phyloP scores from a whole-genome alignment of 2,797 vertebrate genomes.

The Eupleurogrammus muticus region DNA sequence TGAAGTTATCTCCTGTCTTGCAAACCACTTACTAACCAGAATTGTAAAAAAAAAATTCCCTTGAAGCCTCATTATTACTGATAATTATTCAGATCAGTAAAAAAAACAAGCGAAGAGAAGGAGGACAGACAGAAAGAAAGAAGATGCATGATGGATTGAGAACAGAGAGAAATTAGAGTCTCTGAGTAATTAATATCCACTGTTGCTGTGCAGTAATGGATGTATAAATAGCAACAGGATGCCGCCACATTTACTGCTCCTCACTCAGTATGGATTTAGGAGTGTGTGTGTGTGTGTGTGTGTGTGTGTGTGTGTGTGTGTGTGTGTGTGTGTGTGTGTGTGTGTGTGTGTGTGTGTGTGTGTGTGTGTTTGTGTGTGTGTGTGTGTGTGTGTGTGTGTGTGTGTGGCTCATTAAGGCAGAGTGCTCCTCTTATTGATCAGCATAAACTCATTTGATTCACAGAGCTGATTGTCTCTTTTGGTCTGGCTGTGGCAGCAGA shows the following conservation, averaged over 20 bases:
- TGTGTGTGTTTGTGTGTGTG: conserved; percentile 11
- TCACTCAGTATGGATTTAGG: conserved; percentile 33
- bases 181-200: conserved; percentile 55
- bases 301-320: conserved; percentile 30
- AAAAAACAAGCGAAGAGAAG: conserved; percentile 26
- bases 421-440: conserved; percentile 70
- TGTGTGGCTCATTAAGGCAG: conserved; percentile 55
- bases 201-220: conserved; percentile 69
- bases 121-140: background rate
- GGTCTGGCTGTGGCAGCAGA: conserved; percentile 15
- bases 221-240: conserved; percentile 73
- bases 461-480: conserved; percentile 40
- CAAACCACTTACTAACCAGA: no score
- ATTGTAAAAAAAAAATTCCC: no score
- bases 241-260: conserved; percentile 45
- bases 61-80: no score
- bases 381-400: no score
- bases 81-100: conserved; percentile 31
- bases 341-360: conserved; percentile 34
- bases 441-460: conserved; percentile 48
- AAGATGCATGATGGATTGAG: conserved; percentile 7
- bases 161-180: conserved; percentile 29
- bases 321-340: conserved; percentile 26
- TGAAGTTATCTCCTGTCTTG: no score
- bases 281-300: conserved; percentile 27